These are phyloP conservation scores for Sternotherus odoratus DNA, from an alignment of 2,797 vertebrate genomes.

Conservation along the genomic window DNA sequence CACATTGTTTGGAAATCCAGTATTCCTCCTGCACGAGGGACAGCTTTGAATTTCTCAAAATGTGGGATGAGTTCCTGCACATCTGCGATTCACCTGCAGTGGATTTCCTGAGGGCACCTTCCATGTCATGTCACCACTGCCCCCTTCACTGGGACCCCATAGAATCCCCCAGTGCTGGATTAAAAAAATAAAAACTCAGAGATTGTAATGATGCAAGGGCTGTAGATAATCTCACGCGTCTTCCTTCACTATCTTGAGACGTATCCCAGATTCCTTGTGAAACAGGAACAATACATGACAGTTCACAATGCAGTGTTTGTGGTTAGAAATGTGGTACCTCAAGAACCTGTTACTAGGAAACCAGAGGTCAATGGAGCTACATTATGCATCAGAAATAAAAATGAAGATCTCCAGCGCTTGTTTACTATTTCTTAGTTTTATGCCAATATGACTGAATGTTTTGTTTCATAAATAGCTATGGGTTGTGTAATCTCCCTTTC, in stretches of 20 bases:
- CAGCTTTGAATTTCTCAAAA: not conserved
- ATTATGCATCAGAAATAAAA: not conserved
- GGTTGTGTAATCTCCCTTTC: not conserved
- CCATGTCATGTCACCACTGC: rapidly evolving
- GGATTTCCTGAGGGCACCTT: not conserved
- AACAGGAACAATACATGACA: not conserved
- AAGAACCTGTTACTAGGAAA: not conserved
- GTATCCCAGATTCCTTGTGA: not conserved
- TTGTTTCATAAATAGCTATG: not conserved
- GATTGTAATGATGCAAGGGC: not conserved
- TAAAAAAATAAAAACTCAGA: not conserved
- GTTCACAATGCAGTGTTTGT: not conserved
- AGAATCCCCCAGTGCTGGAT: not conserved
- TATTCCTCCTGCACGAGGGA: not conserved
- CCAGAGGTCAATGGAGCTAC: not conserved
- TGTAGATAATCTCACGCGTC: not conserved
- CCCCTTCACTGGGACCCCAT: not conserved
- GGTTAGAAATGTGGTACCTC: not conserved
- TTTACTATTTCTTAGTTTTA: not conserved
- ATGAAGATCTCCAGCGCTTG: not conserved
- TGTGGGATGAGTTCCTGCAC: not conserved
- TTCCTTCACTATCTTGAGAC: not conserved
- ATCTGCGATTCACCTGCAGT: not conserved
- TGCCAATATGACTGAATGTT: not conserved
- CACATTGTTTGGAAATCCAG: not conserved